Conservation (phyloP, 2,113 vertebrate species). For the crab-eating macaque (Macaca fascicularis) region T2T-MFA8v1.1 NC_088387.1:51393501-51394000, state of each 20-base stretch:
- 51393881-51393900: not conserved
- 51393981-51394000: no score
- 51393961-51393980: no score
- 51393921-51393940: no score
- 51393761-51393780: not conserved
- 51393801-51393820: not conserved
- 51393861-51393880: conserved; percentile 40
- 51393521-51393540: not conserved
- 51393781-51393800: not conserved
- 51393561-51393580: not conserved
- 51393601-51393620: not conserved
- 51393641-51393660: not conserved
- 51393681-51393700: not conserved
- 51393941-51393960: no score
- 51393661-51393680: not conserved
- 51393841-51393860: not conserved
- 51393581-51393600: conserved; percentile 1
- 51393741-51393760: not conserved
- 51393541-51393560: not conserved
- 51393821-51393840: not conserved
- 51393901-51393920: no score
- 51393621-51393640: not conserved
- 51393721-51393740: not conserved
- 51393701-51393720: not conserved
- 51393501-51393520: not conserved